Evolutionary conservation across 2,113 vertebrate species (phyloP), one percentile per base, ranked within the genome.

Genomic region (Anguilla japonica): DNA sequence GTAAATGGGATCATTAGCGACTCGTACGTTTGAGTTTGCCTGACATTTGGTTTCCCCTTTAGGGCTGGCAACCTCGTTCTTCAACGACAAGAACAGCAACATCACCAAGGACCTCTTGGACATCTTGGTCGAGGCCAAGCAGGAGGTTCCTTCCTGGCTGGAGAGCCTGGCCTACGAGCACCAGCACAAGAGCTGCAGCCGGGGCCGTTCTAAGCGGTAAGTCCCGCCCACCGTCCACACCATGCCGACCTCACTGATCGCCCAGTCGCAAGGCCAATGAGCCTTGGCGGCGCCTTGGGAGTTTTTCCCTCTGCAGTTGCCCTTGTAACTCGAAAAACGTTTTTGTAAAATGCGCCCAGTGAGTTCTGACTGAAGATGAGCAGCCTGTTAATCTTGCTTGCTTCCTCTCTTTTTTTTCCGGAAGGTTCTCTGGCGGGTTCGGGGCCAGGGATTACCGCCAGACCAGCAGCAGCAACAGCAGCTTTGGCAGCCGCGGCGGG

Each of bases 11-110:
- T 40, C 13, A 34, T 79, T 15, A 0, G 3, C 18, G 22, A 67
- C 18, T 26, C 3, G 20, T 26, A 3, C 22, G 11, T 11, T 34
- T 5, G 29, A 40, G 29, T 1, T 26, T 39, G 15, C 39, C 20
- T 56, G 11, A 9, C 40, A 5, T 41, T 67, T 9, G 15, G 16
- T 80, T 86, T 29, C n/a, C 18, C 2, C 39, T 11, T 11, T 63
- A 99, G 98, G 98, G 75, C 95, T 99, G 92, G 98, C 98, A 89
- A 99, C 98, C 0, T 99, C 98, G 0, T 99, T 99, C 95, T 99
- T 99, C 90, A 99, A 99, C 79, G 98, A 98, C 40, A 98, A 97
- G 87, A 99, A 99, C 2, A 85, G 94, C 85, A 99, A 98, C 92
- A 99, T 99, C 87, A 98, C 97, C 67, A 99, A 99, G 92, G 98